Conservation (phyloP, 2,797 vertebrate genomes). For the Alosa sapidissima region DNA sequence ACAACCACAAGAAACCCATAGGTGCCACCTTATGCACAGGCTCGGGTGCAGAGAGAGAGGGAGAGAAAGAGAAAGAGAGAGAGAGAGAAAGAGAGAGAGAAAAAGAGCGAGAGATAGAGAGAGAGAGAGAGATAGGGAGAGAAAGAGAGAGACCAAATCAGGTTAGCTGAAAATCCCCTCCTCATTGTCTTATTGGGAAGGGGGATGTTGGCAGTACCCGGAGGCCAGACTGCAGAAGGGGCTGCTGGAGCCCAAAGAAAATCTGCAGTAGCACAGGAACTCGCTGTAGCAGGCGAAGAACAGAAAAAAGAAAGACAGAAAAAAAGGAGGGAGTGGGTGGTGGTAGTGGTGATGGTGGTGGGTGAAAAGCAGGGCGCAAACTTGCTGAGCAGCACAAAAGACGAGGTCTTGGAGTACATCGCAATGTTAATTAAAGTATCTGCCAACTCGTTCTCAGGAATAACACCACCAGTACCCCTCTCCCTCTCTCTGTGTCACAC, state of each 20-base stretch:
- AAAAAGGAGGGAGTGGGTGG: neutral
- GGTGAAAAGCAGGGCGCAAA: slow-evolving; percentile 33
- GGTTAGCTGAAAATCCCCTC: slow-evolving; percentile 31
- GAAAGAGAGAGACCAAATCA: slow-evolving; percentile 29
- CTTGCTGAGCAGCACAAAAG: slow-evolving; percentile 46
- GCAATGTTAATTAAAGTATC: slow-evolving; percentile 50
- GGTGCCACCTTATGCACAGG: slow-evolving; percentile 25
- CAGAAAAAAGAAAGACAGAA: neutral
- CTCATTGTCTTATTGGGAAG: neutral
- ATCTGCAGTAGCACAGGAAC: slow-evolving; percentile 10
- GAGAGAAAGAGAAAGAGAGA: neutral
- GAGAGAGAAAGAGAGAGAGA: neutral
- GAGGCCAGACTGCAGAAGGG: neutral
- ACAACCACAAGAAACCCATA: slow-evolving; percentile 39
- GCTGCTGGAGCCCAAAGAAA: neutral
- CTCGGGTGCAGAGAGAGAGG: neutral
- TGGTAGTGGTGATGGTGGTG: neutral
- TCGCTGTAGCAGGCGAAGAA: neutral
- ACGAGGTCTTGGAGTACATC: slow-evolving; percentile 42
- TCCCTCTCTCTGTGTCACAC: neutral
- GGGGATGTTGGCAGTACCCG: neutral
- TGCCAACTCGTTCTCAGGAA: slow-evolving; percentile 29
- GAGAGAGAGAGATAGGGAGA: neutral
- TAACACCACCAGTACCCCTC: neutral
- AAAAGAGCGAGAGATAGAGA: neutral